Conservation (phyloP, 2,113 vertebrate species). For the Pagrus major region DNA sequence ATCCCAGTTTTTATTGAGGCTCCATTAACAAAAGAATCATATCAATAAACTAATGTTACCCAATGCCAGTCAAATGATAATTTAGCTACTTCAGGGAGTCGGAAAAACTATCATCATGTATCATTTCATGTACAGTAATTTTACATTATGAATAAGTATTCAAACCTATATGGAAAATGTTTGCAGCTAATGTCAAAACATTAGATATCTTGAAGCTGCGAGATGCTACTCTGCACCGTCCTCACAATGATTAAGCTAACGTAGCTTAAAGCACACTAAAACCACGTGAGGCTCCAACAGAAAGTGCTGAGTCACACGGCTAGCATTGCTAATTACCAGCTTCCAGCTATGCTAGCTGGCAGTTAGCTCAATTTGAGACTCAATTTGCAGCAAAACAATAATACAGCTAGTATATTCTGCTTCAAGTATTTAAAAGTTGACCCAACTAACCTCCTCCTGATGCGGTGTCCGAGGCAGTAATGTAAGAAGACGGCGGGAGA, state of each 20-base stretch:
- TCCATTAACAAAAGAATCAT: neutral
- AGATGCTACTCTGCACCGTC: neutral
- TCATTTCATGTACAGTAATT: neutral
- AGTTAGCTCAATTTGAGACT: neutral
- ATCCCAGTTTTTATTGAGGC: neutral
- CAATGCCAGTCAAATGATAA: neutral
- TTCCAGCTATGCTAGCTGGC: neutral
- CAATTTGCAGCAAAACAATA: neutral
- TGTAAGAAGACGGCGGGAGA: neutral
- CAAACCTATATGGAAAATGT: neutral
- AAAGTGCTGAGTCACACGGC: neutral
- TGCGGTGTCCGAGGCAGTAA: neutral
- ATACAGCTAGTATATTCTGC: neutral
- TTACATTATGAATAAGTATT: neutral
- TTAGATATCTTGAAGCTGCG: neutral
- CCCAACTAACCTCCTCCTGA: neutral
- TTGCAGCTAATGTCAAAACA: neutral
- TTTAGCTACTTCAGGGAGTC: neutral
- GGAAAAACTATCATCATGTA: too few relatives aligned
- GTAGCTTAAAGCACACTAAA: too few relatives aligned
- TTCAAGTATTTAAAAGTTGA: neutral
- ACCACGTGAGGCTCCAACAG: neutral
- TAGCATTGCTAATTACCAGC: neutral
- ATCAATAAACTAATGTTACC: neutral
- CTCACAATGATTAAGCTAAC: neutral